These are phyloP conservation scores for Nixonia krombeini DNA, from an alignment of 1,140 invertebrate species.

Conservation along the genomic window DNA sequence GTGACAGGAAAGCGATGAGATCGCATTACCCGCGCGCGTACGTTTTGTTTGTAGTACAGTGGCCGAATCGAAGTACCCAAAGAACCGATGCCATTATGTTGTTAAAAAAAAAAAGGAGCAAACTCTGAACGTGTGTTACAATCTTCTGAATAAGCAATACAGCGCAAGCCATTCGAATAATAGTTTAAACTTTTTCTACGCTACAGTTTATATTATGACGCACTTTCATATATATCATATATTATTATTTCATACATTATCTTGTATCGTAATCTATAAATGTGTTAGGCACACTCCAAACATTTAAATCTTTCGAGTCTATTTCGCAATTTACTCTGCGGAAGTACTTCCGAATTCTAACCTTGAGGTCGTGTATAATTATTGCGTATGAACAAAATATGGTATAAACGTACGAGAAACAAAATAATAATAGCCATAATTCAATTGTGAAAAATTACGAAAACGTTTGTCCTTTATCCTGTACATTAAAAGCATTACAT, in stretches of 20 bases:
- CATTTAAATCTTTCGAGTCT: constrained; percentile 27
- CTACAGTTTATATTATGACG: constrained; percentile 19
- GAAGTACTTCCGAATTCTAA: constrained; percentile 14
- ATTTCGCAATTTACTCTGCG: constrained; percentile 16
- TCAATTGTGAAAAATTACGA: no score
- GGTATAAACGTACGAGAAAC: no score
- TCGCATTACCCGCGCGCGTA: not conserved
- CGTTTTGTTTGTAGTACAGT: constrained; percentile 18
- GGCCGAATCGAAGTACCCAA: constrained; percentile 42
- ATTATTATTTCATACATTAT: constrained; percentile 16
- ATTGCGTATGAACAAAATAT: no score
- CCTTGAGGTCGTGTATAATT: not conserved
- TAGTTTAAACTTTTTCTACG: constrained; percentile 35
- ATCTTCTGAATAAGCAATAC: constrained; percentile 46
- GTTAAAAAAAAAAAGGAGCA: constrained; percentile 50
- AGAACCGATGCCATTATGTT: constrained; percentile 24
- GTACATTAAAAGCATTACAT: no score
- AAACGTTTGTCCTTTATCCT: no score
- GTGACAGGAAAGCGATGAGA: no score
- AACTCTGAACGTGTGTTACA: constrained; percentile 56
- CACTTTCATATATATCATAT: constrained; percentile 48
- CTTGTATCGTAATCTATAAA: constrained; percentile 35
- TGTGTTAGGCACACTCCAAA: constrained; percentile 60
- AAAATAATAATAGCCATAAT: no score
- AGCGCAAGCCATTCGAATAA: constrained; percentile 30